Evolutionary conservation across 1,140 invertebrate species (phyloP).

Genomic region (Drosophila ficusphila): DNA sequence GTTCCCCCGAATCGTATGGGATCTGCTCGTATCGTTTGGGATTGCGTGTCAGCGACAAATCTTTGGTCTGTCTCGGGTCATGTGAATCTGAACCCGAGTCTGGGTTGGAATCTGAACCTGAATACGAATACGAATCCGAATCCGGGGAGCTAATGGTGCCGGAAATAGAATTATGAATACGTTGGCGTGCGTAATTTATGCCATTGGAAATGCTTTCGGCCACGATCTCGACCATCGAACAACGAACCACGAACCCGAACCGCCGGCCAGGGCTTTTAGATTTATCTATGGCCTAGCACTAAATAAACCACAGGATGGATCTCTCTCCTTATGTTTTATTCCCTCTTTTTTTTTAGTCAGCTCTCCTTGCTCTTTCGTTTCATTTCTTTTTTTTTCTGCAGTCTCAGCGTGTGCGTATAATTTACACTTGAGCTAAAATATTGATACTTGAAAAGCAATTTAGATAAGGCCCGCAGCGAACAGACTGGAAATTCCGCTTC

Average conservation of each 20-base stretch:
- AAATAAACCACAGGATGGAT: constrained; percentile 59
- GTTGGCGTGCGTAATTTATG: constrained; percentile 79
- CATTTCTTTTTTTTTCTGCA: neutral
- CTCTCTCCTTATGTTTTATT: neutral
- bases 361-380: neutral
- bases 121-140: neutral
- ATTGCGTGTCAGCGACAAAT: constrained; percentile 79
- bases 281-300: constrained; percentile 79
- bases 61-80: constrained; percentile 46
- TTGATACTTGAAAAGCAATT: constrained; percentile 84
- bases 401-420: constrained; percentile 68
- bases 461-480: constrained; percentile 71
- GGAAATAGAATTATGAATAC: constrained; percentile 82
- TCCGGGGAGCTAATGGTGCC: constrained; percentile 68
- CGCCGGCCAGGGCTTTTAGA: constrained; percentile 64
- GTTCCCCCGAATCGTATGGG: constrained; percentile 16
- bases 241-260: neutral
- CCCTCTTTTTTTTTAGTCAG: too few relatives aligned
- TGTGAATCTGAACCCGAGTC: constrained; percentile 16
- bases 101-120: too few relatives aligned
- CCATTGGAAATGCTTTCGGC: constrained; percentile 61
- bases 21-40: constrained; percentile 23
- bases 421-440: constrained; percentile 84
- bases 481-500: constrained; percentile 81
- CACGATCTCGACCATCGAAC: constrained; percentile 17